Percentiles rank a stretch among this genome's conserved stretches.
phyloP scores from a whole-genome alignment of 1,140 invertebrate species.

The Cyphomyrmex costatus region DNA sequence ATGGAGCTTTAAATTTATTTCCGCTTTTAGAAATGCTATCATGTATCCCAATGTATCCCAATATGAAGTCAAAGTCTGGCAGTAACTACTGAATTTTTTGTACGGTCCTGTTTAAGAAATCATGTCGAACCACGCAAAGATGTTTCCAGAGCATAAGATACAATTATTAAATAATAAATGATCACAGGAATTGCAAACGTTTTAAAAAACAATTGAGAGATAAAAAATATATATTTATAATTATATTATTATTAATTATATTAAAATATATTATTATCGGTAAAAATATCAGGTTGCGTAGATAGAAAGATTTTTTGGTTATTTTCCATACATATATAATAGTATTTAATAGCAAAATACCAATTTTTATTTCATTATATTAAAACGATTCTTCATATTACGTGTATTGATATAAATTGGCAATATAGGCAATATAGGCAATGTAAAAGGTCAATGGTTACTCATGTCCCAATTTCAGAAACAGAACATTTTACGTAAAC shows the following conservation, averaged over 20 bases:
- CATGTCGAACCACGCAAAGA: background rate
- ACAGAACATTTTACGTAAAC: constrained; percentile 48
- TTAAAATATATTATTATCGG: too few species aligned
- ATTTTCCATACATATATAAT: background rate
- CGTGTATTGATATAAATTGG: background rate
- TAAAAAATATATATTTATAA: too few species aligned
- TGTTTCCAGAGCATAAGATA: background rate
- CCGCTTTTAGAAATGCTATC: constrained; percentile 12
- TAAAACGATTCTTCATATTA: background rate
- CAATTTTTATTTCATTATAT: background rate
- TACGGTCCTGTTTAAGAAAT: constrained; percentile 30
- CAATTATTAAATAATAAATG: background rate
- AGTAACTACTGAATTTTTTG: constrained; percentile 37
- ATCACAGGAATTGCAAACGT: background rate
- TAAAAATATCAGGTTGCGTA: background rate
- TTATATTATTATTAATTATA: too few species aligned
- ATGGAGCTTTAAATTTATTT: constrained; percentile 50
- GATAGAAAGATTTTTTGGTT: too few species aligned
- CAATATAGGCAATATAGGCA: constrained; percentile 1
- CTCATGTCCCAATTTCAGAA: constrained; percentile 37
- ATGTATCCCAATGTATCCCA: constrained; percentile 31
- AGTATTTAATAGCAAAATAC: background rate
- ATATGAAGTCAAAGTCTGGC: constrained; percentile 39
- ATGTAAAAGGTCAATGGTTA: background rate
- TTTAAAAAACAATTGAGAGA: background rate